Base-by-base conservation (phyloP, 2,797 vertebrate genomes). In the Bradypodion ventrale region DNA sequence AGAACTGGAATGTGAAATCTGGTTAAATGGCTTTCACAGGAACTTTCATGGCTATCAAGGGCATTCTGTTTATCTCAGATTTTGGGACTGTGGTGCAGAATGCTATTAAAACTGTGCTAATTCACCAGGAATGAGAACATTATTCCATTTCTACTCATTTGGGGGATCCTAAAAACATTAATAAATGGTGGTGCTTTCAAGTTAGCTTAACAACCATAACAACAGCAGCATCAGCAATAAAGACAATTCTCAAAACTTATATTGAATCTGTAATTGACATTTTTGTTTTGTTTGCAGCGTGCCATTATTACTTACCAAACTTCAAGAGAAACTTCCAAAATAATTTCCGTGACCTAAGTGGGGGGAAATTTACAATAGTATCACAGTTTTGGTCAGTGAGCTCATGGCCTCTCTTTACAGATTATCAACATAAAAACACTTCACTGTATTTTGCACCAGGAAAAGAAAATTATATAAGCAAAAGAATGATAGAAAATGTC, bases 261-360 rank as follows among this genome's bases (percentile, higher is more conserved):
- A 27, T 21, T 19, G n/a, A 13, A 49, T 78, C 23, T 66, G 37
- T 12, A 37, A 60, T 21, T 52, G 32, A n/a, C 65, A 12, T 4
- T 37, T 83, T 44, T 27, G 68, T 44, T 37, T 62, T 15, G 15
- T 9, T 44, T 69, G 49, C 19, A 10, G 1, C 37, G 49, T 3
- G 10, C n/a, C n/a, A 81, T 81, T 42, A 52, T 89, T 90, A 97
- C 98, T 83, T 96, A 99, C 99, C 98, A 99, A 83, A 99, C 97
- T 93, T 99, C 98, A 93, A 99, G 92, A 25, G 92, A 96, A 93
- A 99, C 94, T 90, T 99, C 97, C 91, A 99, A 92, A 94, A 96
- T 95, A 82, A 99, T 96, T 94, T 97, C 97, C 87, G 98, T 99
- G 89, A 97, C 97, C 98, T 99, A 95, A 95, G 69, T 56, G 1